Evolutionary conservation across 2,888 invertebrate genomes (phyloP), one percentile per base, ranked within the genome.

Genomic region (Ochropleura plecta): DNA sequence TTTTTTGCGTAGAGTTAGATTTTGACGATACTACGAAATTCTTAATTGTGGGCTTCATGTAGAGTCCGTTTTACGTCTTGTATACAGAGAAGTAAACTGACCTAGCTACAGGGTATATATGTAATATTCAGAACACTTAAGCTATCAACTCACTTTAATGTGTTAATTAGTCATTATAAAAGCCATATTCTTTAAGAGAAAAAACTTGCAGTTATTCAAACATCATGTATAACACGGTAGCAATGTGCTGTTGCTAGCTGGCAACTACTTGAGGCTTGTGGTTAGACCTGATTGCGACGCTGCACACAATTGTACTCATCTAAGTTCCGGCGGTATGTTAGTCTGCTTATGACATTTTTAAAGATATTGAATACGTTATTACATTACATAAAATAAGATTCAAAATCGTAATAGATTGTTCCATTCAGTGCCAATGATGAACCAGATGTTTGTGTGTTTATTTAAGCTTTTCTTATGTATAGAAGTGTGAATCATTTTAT

Each of bases 401-500:
- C 8, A 46, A 20, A 20, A 20, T 46, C 20, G 16, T 16, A 16
- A 20, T n/a, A 51, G 14, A 5, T 3, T 49, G 40, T 65, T 30
- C 51, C 40, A 66, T n/a, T n/a, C 16, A 51, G n/a, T 42, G 20
- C 10, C 9, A 18, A 10, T 20, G 44, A 7, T 53, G 18, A 10
- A 14, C 30, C 30, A 44, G 44, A 66, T 6, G 48, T n/a, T n/a
- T n/a, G 12, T 55, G 8, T 18, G 5, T 55, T 10, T 18, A 55
- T 8, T 16, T 9, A 44, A 44, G 16, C 55, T 44, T 55, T 64
- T 57, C 18, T 48, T 68, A 40, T 5, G 44, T 18, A n/a, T 69
- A 49, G 12, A 62, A n/a, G 16, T 49, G 69, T 49, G 40, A 70
- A 63, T 70, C 62, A 62, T 49, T 70, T 49, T 46, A 46, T 48